Percentiles rank a stretch among this genome's conserved stretches.
Evolutionary conservation across 2,888 invertebrate species (phyloP).

Genomic region (Oscheius onirici): DNA sequence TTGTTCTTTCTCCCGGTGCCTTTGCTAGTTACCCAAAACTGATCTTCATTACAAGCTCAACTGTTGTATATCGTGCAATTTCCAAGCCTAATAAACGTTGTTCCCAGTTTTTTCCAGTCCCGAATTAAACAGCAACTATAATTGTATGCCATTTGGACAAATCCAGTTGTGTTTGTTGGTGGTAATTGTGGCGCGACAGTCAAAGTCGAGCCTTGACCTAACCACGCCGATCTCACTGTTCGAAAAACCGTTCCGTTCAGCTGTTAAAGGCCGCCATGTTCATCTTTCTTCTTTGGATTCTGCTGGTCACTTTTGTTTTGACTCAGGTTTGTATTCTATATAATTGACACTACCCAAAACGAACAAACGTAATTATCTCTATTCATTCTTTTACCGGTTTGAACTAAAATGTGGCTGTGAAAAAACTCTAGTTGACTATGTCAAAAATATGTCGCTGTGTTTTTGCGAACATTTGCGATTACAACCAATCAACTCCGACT

Average conservation of each 20-base stretch:
- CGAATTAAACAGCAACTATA: neutral
- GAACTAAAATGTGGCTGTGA: no score
- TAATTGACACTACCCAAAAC: no score
- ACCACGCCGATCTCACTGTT: neutral
- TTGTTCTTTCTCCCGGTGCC: constrained; percentile 9
- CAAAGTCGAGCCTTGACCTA: constrained; percentile 26
- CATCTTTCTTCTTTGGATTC: no score
- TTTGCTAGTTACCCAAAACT: neutral
- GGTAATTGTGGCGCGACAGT: neutral
- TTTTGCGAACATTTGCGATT: neutral
- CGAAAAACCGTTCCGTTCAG: neutral
- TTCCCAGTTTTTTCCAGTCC: neutral
- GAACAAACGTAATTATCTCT: no score
- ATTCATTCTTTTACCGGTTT: no score
- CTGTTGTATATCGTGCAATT: constrained; percentile 16
- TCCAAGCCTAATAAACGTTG: no score
- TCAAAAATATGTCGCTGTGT: no score
- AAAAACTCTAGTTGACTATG: no score
- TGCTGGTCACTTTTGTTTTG: no score
- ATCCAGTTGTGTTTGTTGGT: constrained; percentile 23
- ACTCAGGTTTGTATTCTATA: no score
- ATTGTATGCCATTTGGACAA: neutral
- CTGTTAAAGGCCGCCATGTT: no score
- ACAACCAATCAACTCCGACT: neutral
- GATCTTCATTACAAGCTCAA: constrained; percentile 14